Evolutionary conservation across 1,140 invertebrate species (phyloP).

Genomic region (Drosophila quadrilineata): DNA sequence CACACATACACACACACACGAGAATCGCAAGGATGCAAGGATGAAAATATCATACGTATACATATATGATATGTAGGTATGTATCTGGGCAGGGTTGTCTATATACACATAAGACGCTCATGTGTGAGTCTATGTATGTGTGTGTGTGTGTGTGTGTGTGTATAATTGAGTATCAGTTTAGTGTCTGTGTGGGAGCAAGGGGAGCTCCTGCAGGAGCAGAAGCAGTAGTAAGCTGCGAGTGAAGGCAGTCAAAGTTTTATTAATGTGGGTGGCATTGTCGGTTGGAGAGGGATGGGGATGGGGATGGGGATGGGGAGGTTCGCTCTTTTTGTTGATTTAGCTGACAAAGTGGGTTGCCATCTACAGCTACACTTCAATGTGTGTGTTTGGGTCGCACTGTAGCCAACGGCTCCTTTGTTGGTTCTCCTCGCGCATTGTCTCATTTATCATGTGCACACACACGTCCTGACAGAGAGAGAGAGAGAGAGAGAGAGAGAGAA

Average conservation of each 20-base stretch:
- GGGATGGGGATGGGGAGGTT: slow-evolving; percentile 33
- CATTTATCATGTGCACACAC: slow-evolving; percentile 51
- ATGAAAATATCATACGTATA: slow-evolving; percentile 25
- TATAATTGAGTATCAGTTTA: slow-evolving; percentile 79
- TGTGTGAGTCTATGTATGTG: slow-evolving; percentile 2
- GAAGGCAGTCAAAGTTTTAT: slow-evolving; percentile 74
- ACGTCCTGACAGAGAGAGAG: slow-evolving; percentile 33
- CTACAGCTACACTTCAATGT: neutral
- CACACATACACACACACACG: no score
- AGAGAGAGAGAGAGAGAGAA: neutral
- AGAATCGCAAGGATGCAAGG: slow-evolving; percentile 22
- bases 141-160: slow-evolving; percentile 38
- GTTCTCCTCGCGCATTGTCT: slow-evolving; percentile 43
- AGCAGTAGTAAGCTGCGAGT: slow-evolving; percentile 30
- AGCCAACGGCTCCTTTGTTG: slow-evolving; percentile 44
- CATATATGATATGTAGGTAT: no score
- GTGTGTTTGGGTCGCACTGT: neutral
- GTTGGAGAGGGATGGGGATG: slow-evolving; percentile 30
- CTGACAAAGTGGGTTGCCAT: slow-evolving; percentile 27
- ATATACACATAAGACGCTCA: slow-evolving; percentile 26
- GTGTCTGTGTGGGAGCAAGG: slow-evolving; percentile 51
- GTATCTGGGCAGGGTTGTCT: neutral
- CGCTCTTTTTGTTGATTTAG: slow-evolving; percentile 68
- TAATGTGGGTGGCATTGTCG: slow-evolving; percentile 51
- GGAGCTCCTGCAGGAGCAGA: slow-evolving; percentile 9